These are phyloP conservation scores for Anguilla pacifica DNA, from an alignment of 2,797 vertebrate species.

Conservation along the genomic window DNA sequence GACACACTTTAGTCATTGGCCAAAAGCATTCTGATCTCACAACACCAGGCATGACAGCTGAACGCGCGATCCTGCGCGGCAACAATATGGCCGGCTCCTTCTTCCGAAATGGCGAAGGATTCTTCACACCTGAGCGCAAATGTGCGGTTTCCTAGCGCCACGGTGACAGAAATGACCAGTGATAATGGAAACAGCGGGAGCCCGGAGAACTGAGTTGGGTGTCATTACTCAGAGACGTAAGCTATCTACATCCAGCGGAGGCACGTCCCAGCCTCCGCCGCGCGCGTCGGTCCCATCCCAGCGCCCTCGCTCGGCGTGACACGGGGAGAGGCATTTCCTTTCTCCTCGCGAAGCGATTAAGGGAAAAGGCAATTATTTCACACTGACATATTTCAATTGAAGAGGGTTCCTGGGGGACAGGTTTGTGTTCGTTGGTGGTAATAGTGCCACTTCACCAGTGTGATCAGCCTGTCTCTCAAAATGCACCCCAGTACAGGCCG, in stretches of 20 bases:
- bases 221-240: slow-evolving; percentile 59
- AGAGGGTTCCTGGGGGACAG: slow-evolving; percentile 22
- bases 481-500: not conserved
- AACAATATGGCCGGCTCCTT: not conserved
- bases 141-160: slow-evolving; percentile 39
- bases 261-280: slow-evolving; percentile 51
- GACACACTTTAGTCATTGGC: not conserved
- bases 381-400: slow-evolving; percentile 19
- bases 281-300: slow-evolving; percentile 54
- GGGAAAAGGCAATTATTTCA: slow-evolving; percentile 27
- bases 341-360: slow-evolving; percentile 27
- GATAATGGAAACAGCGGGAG: slow-evolving; percentile 65
- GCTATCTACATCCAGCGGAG: slow-evolving; percentile 59
- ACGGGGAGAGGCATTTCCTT: slow-evolving; percentile 41
- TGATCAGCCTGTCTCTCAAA: slow-evolving; percentile 19
- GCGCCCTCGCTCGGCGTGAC: slow-evolving; percentile 37
- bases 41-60: not conserved
- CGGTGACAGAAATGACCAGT: slow-evolving; percentile 61
- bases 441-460: not conserved
- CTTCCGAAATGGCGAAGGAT: not conserved
- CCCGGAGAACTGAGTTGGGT: slow-evolving; percentile 54
- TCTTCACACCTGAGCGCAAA: slow-evolving; percentile 7
- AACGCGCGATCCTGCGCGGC: not conserved
- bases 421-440: slow-evolving; percentile 18
- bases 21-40: not conserved